Evolutionary conservation across 2,113 vertebrate genomes (phyloP).

Genomic region (Morone chrysops): DNA sequence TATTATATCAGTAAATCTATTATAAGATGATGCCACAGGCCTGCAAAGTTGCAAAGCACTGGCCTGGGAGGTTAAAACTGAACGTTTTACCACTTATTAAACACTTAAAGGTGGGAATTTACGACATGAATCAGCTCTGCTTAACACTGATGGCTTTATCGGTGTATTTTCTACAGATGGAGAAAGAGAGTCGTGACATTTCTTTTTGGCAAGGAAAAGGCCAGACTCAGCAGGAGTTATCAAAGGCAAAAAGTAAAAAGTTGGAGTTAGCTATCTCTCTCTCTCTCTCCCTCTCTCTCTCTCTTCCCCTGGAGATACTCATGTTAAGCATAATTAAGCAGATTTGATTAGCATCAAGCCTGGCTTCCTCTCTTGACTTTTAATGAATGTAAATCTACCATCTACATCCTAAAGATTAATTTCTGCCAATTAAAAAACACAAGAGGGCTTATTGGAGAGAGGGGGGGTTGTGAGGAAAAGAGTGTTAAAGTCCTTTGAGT

Average conservation of each 20-base stretch:
- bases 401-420: conserved; percentile 99
- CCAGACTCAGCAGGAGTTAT: conserved; percentile 85
- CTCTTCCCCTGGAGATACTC: conserved; percentile 84
- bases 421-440: conserved; percentile 98
- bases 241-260: conserved; percentile 85
- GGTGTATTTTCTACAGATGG: conserved; percentile 76
- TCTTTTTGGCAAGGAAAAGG: conserved; percentile 83
- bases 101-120: conserved; percentile 68
- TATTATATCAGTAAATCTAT: conserved; percentile 26
- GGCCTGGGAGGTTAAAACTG: conserved; percentile 45
- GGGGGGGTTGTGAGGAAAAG: conserved; percentile 55
- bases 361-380: conserved; percentile 93
- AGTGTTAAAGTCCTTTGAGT: conserved; percentile 81
- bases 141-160: conserved; percentile 75
- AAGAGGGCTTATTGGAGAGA: conserved; percentile 82
- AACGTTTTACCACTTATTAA: conserved; percentile 61
- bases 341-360: conserved; percentile 88
- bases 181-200: conserved; percentile 82
- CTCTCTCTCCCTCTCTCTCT: conserved; percentile 68
- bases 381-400: conserved; percentile 99
- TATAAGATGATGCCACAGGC: conserved; percentile 31
- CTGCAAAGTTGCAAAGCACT: conserved; percentile 41
- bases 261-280: conserved; percentile 80
- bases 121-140: conserved; percentile 63
- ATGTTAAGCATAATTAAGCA: conserved; percentile 88